Evolutionary conservation across 2,797 vertebrate species (phyloP), one percentile per base, ranked within the genome.

Genomic region (Cynodonichthys magdalenae): DNA sequence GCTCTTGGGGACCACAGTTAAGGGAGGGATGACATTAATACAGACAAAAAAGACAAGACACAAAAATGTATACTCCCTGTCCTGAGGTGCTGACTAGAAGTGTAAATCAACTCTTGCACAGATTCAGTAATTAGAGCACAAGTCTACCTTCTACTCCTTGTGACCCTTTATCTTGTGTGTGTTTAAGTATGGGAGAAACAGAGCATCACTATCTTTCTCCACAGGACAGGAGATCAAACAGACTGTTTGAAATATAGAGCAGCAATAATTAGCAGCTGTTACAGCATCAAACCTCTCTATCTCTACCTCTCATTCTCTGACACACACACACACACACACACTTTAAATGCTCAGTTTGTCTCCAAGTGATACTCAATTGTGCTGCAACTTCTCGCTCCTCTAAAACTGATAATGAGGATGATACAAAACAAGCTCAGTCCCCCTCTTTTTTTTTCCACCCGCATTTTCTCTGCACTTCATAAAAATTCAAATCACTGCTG

Each of bases 201-300:
- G 57, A 67, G 83, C 80, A 82, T 80, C 75, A 66, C 75, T 82
- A 76, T 91, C 84, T 84, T 64, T 82, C 88, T 89, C 89, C 73
- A 85, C 81, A 89, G 85, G 91, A 92, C 85, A 71, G 66, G 71
- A 92, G 87, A 92, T 94, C 92, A 94, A 94, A 93, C 89, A 91
- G 91, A 93, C 90, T 93, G 76, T 74, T 82, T 90, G 86, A 93
- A 91, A 93, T 90, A 85, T 89, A 91, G 90, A 93, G 84, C 87
- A 88, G 79, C 84, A 91, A 92, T 92, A 92, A 93, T 92, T 92
- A 93, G 91, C 90, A 92, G 90, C 91, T 92, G 92, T 89, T 92
- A 89, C 86, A 82, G 81, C 89, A 92, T 90, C 89, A 90, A 86
- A 85, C 84, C 82, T 73, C 80, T 86, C 77, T 75, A 85, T 88